A percentile compares a stretch with the other conserved stretches of the same genome.
Conservation (phyloP, 2,113 vertebrate species). For the Amphiprion percula region DNA sequence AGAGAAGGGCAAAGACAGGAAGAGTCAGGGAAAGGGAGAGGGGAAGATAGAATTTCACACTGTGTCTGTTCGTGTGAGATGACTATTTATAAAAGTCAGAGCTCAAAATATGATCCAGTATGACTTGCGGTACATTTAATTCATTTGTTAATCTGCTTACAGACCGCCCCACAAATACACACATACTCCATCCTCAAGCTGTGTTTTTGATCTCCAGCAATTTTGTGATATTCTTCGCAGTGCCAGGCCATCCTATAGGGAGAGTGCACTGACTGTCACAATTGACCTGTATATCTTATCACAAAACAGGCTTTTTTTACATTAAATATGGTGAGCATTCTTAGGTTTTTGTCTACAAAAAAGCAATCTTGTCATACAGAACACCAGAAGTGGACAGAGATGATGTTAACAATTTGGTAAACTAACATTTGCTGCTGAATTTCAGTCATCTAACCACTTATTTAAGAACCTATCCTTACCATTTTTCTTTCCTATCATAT, state of each 20-base stretch:
- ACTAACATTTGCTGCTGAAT: neutral
- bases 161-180: slow-evolving; percentile 20
- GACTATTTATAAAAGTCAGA: slow-evolving; percentile 39
- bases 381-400: neutral
- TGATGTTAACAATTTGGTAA: neutral
- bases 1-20: slow-evolving; percentile 49
- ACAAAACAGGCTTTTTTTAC: neutral
- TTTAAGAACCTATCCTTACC: neutral
- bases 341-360: neutral
- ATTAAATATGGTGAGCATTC: neutral
- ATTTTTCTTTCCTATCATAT: neutral
- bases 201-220: slow-evolving; percentile 32
- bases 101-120: slow-evolving; percentile 36
- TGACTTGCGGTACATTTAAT: slow-evolving; percentile 47
- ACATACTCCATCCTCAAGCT: slow-evolving; percentile 2
- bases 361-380: neutral
- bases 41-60: slow-evolving; percentile 32
- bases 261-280: slow-evolving; percentile 15
- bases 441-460: neutral
- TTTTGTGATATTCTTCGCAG: slow-evolving; percentile 8
- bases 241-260: slow-evolving; percentile 12
- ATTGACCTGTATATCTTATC: neutral
- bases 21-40: slow-evolving; percentile 23
- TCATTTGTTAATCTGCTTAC: slow-evolving; percentile 60
- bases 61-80: slow-evolving; percentile 27